Evolutionary conservation across 1,140 invertebrate species (phyloP), one percentile per base, ranked within the genome.

Genomic region (Leguminivora glycinivorella): DNA sequence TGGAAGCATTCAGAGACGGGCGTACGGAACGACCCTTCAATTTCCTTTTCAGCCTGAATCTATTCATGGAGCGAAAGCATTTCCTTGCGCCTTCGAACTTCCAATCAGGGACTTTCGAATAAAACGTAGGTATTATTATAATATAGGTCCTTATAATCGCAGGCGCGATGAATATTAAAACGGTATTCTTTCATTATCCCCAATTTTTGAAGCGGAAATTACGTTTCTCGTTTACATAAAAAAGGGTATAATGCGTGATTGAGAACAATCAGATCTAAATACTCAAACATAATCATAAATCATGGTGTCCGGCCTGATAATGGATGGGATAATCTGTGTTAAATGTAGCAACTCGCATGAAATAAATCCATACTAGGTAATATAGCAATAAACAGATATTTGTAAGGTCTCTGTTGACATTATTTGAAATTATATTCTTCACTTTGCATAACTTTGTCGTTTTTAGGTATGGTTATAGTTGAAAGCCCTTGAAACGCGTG

Each of bases 11-110:
- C 78, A 81, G 82, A 81, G 75, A 73, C 77, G 75, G 56, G 76
- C 73, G 72, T 79, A 80, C 78, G 74, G 82, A 87, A 86, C 77
- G 81, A 86, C 81, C 84, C 78, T 81, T 85, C 80, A 82, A 84
- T 87, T 87, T 87, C 81, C 83, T 81, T 82, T 86, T 87, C 80
- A 87, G 76, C 71, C 73, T 71, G 77, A 83, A 80, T 84, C 81
- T 80, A 84, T 85, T 86, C 82, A 83, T 79, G 77, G 80, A 79
- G 74, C 76, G 74, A 78, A 75, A 80, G 82, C 81, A 83, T 86
- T 87, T 85, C 79, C 75, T 78, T 73, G 70, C 75, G 68, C 70
- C 82, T 75, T 75, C 71, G 75, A 78, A 77, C 72, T 80, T 81
- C 80, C 82, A 87, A 86, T 89, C 85, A 81, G 70, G 73, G 72